Base-by-base conservation (phyloP, 2,888 invertebrate genomes). In the Stenurella melanura region DNA sequence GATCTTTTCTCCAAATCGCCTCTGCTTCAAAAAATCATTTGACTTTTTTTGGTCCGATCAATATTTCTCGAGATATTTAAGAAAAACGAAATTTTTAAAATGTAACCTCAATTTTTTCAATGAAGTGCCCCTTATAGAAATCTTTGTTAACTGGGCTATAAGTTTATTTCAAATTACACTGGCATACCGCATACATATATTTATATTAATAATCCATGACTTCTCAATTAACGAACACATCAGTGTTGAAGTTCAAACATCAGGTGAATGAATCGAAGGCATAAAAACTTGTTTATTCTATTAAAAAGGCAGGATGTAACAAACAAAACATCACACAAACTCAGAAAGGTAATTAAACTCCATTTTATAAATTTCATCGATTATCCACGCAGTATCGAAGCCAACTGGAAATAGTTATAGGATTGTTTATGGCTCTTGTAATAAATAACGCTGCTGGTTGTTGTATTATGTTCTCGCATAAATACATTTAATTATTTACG, bases 401-500 rank as follows among this genome's bases (percentile, higher is more conserved):
- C 30, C 71, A 63, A 70, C 60, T 58, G 50, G 60, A 70, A 42
- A 61, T 63, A 57, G 63, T 72, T 50, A 15, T 58, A 12, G 67
- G 42, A 66, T 66, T 73, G 73, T 66, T 73, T 73, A 73, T 57
- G 73, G 42, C 67, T 42, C 56, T 26, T n/a, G 73, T 30, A 56
- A 73, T 73, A 73, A 73, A 73, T 73, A 73, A 73, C 30, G 73
- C 66, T 73, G 73, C 66, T 54, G 66, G 73, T 67, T 67, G 50
- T 26, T 54, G 54, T 66, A 66, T 67, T 66, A 66, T 73, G 66
- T 66, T 66, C 66, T 56, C 73, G 73, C 73, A 73, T 73, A 73
- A 73, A 73, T 73, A 73, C 58, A 66, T 66, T 73, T 66, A 73
- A 73, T 73, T 73, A 73, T 73, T 73, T 73, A 60, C 58, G 63